Evolutionary conservation across 2,888 invertebrate genomes (phyloP).

Genomic region (Drosophila merina): DNA sequence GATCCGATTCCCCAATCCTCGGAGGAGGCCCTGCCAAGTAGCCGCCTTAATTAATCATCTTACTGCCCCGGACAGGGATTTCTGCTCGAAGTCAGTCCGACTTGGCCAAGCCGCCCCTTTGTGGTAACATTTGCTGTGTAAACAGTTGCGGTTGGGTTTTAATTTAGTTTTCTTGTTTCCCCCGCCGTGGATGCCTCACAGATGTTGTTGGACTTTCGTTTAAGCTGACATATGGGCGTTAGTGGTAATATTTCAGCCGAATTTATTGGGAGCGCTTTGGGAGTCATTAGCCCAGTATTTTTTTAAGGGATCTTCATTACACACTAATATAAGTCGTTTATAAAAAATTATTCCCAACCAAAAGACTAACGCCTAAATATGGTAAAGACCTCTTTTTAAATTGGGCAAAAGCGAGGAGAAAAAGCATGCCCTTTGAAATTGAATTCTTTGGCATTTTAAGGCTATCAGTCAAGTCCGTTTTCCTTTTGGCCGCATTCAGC

Average conservation of each 20-base stretch:
- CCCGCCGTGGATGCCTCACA: slow-evolving; percentile 46
- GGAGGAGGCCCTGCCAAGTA: slow-evolving; percentile 49
- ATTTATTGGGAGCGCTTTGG: slow-evolving; percentile 63
- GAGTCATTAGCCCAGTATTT: slow-evolving; percentile 41
- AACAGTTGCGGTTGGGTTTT: slow-evolving; percentile 78
- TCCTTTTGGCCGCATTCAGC: slow-evolving; percentile 6
- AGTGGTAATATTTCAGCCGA: slow-evolving; percentile 73
- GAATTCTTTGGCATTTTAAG: slow-evolving; percentile 49
- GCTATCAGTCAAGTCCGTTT: slow-evolving; percentile 65
- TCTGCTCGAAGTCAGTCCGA: slow-evolving; percentile 27
- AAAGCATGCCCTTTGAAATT: slow-evolving; percentile 25
- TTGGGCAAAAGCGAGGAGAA: slow-evolving; percentile 1
- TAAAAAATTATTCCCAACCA: slow-evolving; percentile 25
- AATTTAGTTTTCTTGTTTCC: slow-evolving; percentile 72
- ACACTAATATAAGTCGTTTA: slow-evolving; percentile 18
- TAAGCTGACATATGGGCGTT: slow-evolving; percentile 79
- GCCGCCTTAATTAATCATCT: slow-evolving; percentile 71
- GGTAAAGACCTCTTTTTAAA: neutral
- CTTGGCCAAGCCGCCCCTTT: slow-evolving; percentile 55
- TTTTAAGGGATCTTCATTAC: slow-evolving; percentile 27
- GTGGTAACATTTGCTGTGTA: slow-evolving; percentile 79
- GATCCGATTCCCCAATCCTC: slow-evolving; percentile 29
- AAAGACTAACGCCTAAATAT: slow-evolving; percentile 3
- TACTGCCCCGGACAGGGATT: slow-evolving; percentile 50
- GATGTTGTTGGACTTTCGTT: slow-evolving; percentile 65